Conservation (phyloP, 2,888 invertebrate genomes). For the Rotaria magnacalcarata region DNA sequence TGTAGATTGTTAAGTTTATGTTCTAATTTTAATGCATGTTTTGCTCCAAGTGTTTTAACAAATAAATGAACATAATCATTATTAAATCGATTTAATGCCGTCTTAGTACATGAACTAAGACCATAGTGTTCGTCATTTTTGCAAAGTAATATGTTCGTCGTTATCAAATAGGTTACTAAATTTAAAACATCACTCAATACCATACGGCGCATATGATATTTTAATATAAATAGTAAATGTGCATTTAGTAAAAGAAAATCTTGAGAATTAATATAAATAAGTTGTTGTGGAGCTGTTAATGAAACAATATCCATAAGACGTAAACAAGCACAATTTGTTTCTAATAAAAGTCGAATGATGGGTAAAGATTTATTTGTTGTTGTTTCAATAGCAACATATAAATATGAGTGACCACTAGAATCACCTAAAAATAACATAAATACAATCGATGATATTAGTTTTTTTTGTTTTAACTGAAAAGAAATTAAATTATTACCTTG, state of each 20-base stretch:
- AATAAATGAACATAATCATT: constrained; percentile 17
- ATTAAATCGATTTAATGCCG: constrained; percentile 23
- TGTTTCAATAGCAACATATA: constrained; percentile 26
- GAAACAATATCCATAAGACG: constrained; percentile 30
- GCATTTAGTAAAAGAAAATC: constrained; percentile 2
- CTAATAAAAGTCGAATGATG: neutral
- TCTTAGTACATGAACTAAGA: neutral
- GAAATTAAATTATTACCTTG: neutral
- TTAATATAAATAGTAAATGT: constrained; percentile 19
- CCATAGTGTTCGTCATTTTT: constrained; percentile 30
- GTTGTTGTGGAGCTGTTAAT: neutral
- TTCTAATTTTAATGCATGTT: constrained; percentile 34
- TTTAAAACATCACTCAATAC: constrained; percentile 3
- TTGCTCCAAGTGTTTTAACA: neutral
- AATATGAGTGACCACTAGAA: constrained; percentile 22
- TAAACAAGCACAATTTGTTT: constrained; percentile 28
- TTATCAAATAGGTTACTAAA: neutral
- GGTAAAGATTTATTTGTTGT: neutral
- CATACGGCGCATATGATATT: constrained; percentile 11
- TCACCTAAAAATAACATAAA: neutral
- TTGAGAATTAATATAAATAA: constrained; percentile 4
- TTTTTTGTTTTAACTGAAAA: too few relatives aligned
- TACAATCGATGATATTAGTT: too few relatives aligned
- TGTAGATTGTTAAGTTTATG: neutral
- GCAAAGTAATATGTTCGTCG: neutral